Evolutionary conservation across 2,113 vertebrate genomes (phyloP).

Genomic region (Psettodes erumei): DNA sequence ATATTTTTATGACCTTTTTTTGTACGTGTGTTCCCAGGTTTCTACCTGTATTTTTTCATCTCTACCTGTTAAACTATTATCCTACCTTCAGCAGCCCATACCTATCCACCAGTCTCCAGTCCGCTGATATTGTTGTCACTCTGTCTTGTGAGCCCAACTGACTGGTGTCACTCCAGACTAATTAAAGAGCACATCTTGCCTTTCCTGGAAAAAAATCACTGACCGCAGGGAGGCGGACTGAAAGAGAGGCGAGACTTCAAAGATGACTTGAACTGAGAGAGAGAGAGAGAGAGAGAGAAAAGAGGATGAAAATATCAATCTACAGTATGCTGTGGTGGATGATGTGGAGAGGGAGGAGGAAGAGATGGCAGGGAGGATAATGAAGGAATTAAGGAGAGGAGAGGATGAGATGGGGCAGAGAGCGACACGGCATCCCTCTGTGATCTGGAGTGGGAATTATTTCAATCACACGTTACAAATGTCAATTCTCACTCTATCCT

Average conservation of each 20-base stretch:
- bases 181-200: conserved; percentile 27
- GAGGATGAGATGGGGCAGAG: conserved; percentile 20
- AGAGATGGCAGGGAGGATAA: conserved; percentile 19
- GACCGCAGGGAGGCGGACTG: neutral
- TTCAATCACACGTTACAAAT: conserved; percentile 59
- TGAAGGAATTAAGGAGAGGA: conserved; percentile 17
- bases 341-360: conserved; percentile 25
- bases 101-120: neutral
- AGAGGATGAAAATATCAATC: neutral
- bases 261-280: conserved; percentile 16
- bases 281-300: conserved; percentile 1
- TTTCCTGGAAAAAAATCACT: conserved; percentile 5
- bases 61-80: neutral
- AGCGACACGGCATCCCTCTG: conserved; percentile 35
- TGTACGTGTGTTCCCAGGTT: neutral
- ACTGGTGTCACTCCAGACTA: conserved; percentile 11
- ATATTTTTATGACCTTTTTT: neutral
- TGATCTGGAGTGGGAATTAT: conserved; percentile 67
- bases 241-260: conserved; percentile 40
- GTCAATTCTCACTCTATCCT: conserved; percentile 43
- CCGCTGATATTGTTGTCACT: conserved; percentile 2
- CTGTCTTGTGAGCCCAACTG: neutral
- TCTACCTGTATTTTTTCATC: neutral
- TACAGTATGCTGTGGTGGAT: neutral
- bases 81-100: neutral